Conservation (phyloP, 2,797 vertebrate genomes). For the Spondyliosoma cantharus region DNA sequence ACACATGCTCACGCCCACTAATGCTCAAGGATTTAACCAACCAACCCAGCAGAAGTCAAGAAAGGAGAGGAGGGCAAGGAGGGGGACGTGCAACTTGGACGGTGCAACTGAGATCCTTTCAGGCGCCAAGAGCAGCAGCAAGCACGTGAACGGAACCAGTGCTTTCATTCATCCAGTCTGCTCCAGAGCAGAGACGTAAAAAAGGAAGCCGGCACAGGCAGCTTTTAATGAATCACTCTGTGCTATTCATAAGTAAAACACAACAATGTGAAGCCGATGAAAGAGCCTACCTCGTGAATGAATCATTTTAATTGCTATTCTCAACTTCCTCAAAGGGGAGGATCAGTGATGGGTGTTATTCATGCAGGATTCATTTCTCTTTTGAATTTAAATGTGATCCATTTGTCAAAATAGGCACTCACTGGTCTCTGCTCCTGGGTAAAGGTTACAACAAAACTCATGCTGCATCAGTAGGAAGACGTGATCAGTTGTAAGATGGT, state of each 20-base stretch:
- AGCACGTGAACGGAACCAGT: constrained; percentile 55
- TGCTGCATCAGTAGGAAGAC: constrained; percentile 33
- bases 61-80: constrained; percentile 56
- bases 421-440: constrained; percentile 40
- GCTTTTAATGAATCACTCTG: constrained; percentile 28
- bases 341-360: constrained; percentile 17
- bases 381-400: constrained; percentile 20
- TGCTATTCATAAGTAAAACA: constrained; percentile 36
- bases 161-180: constrained; percentile 69
- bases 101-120: constrained; percentile 53
- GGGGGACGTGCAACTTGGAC: constrained; percentile 53
- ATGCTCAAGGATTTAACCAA: constrained; percentile 62
- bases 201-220: not conserved
- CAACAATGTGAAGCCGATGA: constrained; percentile 35
- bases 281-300: constrained; percentile 10
- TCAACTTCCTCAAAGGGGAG: constrained; percentile 4
- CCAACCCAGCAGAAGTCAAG: constrained; percentile 57
- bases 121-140: constrained; percentile 49
- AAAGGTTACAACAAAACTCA: constrained; percentile 58
- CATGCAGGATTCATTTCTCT: constrained; percentile 20
- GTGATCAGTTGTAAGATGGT: constrained; percentile 14
- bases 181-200: constrained; percentile 3
- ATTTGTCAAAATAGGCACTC: constrained; percentile 41
- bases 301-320: constrained; percentile 42
- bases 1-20: constrained; percentile 73